These are phyloP conservation scores for Nematostella vectensis DNA, from an alignment of 92 coral and sea anemone genomes.

Conservation along the genomic window DNA sequence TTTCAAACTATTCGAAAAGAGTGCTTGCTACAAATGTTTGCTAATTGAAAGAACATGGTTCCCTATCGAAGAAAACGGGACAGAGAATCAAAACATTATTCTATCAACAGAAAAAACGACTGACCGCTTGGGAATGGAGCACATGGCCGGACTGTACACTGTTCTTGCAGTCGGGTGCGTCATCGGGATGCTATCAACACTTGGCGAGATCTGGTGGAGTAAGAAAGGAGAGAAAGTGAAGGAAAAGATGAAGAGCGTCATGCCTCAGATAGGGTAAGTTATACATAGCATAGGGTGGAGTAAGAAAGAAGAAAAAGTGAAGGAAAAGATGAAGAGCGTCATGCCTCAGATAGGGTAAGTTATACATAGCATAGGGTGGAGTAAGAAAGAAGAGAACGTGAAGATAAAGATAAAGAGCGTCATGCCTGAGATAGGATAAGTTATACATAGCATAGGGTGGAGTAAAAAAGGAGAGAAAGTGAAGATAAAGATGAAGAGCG, in stretches of 20 bases:
- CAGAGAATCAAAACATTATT: too few relatives aligned
- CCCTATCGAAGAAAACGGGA: too few relatives aligned
- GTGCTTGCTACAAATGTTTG: too few relatives aligned
- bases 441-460: too few relatives aligned
- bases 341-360: not conserved
- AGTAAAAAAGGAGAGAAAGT: slow-evolving; percentile 17
- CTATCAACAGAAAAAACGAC: too few relatives aligned
- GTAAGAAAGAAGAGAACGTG: slow-evolving; percentile 16
- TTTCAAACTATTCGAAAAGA: too few relatives aligned
- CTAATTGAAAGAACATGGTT: too few relatives aligned
- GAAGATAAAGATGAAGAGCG: slow-evolving; percentile 2
- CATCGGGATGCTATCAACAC: slow-evolving; percentile 12
- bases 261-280: not conserved
- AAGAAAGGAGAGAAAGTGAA: slow-evolving; percentile 24
- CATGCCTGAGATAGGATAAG: not conserved
- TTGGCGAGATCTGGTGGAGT: slow-evolving; percentile 13
- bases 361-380: too few relatives aligned
- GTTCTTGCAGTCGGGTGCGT: slow-evolving; percentile 16
- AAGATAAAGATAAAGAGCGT: slow-evolving; percentile 1
- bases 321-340: not conserved
- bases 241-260: not conserved
- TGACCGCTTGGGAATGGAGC: slow-evolving; percentile 13
- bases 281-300: too few relatives aligned
- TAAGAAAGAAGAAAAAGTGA: slow-evolving; percentile 19
- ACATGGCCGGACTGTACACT: slow-evolving; percentile 26